Percentiles rank a stretch among this genome's conserved stretches.
These are phyloP conservation scores for Aphis gossypii DNA, from an alignment of 1,140 invertebrate genomes.

Conservation along the genomic window DNA sequence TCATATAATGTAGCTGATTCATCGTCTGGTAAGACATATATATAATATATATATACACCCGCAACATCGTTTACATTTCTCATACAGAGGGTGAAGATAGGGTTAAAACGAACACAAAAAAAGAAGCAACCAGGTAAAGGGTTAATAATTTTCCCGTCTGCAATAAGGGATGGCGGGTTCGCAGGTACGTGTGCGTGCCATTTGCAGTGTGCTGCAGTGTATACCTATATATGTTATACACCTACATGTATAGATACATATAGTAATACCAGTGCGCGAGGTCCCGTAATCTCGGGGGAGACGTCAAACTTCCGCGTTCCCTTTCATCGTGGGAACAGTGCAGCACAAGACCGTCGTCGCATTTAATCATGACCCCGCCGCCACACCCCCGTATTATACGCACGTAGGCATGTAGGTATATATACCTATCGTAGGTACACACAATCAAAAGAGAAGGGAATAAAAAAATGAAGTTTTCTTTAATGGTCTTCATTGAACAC, in stretches of 20 bases:
- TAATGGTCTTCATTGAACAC: conserved; percentile 48
- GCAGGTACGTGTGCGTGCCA: conserved; percentile 42
- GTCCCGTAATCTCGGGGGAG: conserved; percentile 56
- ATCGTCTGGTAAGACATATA: conserved; percentile 31
- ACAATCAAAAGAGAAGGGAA: conserved; percentile 18
- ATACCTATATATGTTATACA: not conserved
- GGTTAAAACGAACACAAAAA: conserved; percentile 49
- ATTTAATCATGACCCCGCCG: conserved; percentile 56
- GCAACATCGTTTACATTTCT: conserved; percentile 24
- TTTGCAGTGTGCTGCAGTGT: conserved; percentile 4
- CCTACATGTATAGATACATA: not conserved
- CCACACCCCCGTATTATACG: conserved; percentile 35
- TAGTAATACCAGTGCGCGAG: not conserved
- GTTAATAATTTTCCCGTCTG: conserved; percentile 57
- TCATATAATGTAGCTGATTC: conserved; percentile 46
- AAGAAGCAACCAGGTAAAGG: conserved; percentile 49
- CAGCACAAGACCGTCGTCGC: conserved; percentile 1
- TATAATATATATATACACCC: conserved; percentile 25
- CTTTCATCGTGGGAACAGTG: conserved; percentile 57
- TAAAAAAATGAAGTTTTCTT: not conserved
- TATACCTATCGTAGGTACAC: not conserved
- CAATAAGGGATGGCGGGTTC: conserved; percentile 47
- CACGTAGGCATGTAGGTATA: not conserved
- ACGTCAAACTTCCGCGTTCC: conserved; percentile 57
- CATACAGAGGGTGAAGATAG: conserved; percentile 42